Base-by-base conservation (phyloP, 2,113 vertebrate species). In the Balaeniceps rex region DNA sequence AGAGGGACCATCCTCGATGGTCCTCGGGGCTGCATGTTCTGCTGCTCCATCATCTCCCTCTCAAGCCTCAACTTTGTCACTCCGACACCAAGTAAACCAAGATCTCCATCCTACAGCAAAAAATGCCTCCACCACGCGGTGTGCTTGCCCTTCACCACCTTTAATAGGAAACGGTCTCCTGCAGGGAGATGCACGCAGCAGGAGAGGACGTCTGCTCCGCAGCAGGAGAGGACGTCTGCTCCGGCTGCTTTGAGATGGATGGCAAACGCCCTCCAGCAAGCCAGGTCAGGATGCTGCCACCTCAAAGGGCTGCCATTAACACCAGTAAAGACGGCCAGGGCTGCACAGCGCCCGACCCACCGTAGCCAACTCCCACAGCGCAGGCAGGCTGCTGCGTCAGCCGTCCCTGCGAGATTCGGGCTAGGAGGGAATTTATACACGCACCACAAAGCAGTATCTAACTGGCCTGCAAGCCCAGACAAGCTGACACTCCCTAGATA, bases 401-500 rank as follows among this genome's bases (percentile, higher is more conserved):
- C 65, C 16, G 0, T 66, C 46, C 91, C 91, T 34, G 46, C 2
- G 2, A 51, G 75, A 46, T 38, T 47, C 2, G 1, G 21, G 86
- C 68, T 3, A n/a, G 91, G 46, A 91, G 33, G 52, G 72, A 71
- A 83, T 71, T 55, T 46, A 33, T 3, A 46, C 63, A 7, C 7
- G 4, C 51, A 57, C 68, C 80, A 81, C 61, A 77, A 12, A 78
- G 83, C 38, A 16, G 65, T 83, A 96, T 70, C 90, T 74, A 69
- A 87, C 74, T 57, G 90, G 82, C 54, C 93, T 90, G 87, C 91
- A 79, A 93, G 96, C 63, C 90, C 91, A 90, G 90, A 69, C 96
- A 93, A n/a, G 96, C 96, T 80, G 96, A 69, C 92, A 85, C 93
- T 49, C 90, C 90, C 85, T 31, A 88, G 96, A 94, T 91, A 97